A percentile compares a stretch with the other conserved stretches of the same genome.
These are phyloP conservation scores for Cosmopolites sordidus DNA, from an alignment of 2,888 invertebrate species.

Conservation along the genomic window DNA sequence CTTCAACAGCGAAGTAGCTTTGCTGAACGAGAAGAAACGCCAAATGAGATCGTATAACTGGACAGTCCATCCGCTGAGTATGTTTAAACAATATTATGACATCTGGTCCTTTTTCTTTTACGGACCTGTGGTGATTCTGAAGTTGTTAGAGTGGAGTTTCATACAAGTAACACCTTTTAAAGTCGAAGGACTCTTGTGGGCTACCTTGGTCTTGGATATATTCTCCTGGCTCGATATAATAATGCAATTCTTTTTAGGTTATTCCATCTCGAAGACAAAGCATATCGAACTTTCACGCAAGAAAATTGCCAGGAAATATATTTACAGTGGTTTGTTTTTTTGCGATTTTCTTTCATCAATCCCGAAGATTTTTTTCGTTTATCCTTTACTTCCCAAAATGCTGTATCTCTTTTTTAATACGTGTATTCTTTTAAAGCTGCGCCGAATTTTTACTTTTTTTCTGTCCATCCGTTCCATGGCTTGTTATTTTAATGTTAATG, in stretches of 20 bases:
- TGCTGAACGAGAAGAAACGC: slow-evolving; percentile 25
- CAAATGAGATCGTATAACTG: slow-evolving; percentile 20
- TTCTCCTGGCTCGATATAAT: slow-evolving; percentile 23
- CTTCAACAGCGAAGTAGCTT: slow-evolving; percentile 28
- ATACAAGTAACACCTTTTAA: slow-evolving; percentile 1
- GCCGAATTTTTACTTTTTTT: slow-evolving; percentile 13
- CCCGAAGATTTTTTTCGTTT: slow-evolving; percentile 11
- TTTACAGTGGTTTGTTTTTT: slow-evolving; percentile 25
- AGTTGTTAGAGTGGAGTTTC: slow-evolving; percentile 24
- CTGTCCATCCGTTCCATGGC: slow-evolving; percentile 10
- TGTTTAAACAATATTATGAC: slow-evolving; percentile 26
- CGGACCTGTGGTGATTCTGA: slow-evolving; percentile 12
- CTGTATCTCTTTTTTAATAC: neutral
- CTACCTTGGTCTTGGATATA: slow-evolving; percentile 10
- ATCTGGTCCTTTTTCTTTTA: slow-evolving; percentile 28
- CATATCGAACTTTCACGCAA: slow-evolving; percentile 19
- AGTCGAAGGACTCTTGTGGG: neutral
- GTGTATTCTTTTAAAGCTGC: slow-evolving; percentile 9
- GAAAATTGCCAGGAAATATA: slow-evolving; percentile 24
- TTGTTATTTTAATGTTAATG: neutral
- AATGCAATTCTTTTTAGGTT: slow-evolving; percentile 29
- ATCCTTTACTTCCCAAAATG: neutral
- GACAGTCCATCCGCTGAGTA: slow-evolving; percentile 33
- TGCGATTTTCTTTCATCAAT: slow-evolving; percentile 27
- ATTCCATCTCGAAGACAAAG: slow-evolving; percentile 6